These are phyloP conservation scores for Pipistrellus pipistrellus DNA, from an alignment of 2,797 vertebrate species.

Conservation along the genomic window DNA sequence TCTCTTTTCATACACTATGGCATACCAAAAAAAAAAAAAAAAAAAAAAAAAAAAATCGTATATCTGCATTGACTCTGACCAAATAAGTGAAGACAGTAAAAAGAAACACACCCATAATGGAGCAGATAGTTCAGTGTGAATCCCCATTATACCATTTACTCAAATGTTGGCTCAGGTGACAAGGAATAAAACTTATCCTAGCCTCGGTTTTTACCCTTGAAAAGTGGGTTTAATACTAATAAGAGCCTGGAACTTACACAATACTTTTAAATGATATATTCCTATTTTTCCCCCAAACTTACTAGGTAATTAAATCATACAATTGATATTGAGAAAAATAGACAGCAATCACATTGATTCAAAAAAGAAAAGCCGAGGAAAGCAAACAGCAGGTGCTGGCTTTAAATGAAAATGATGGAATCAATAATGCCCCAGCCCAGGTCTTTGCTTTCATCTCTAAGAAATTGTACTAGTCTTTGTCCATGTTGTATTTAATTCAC, in stretches of 20 bases:
- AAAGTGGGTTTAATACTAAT: neutral
- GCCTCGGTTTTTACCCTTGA: neutral
- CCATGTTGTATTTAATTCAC: neutral
- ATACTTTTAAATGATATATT: neutral
- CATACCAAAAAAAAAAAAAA: neutral
- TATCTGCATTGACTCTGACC: neutral
- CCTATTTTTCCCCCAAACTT: neutral
- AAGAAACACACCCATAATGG: neutral
- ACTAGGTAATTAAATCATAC: neutral
- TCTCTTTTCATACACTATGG: neutral
- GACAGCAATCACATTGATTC: neutral
- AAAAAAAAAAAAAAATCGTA: neutral
- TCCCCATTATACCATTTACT: neutral
- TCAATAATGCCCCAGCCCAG: neutral
- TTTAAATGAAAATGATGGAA: constrained; percentile 13
- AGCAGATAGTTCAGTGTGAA: neutral
- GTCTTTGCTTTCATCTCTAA: neutral
- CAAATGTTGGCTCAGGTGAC: neutral
- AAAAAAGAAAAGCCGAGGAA: neutral
- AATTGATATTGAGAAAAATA: neutral
- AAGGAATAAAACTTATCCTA: neutral
- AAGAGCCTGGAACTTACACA: neutral
- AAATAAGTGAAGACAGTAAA: neutral
- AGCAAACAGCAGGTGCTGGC: neutral
- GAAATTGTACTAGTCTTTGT: neutral